A percentile compares a stretch with the other conserved stretches of the same genome.
Evolutionary conservation across 2,888 invertebrate genomes (phyloP).

Genomic region (Tipula confusa): DNA sequence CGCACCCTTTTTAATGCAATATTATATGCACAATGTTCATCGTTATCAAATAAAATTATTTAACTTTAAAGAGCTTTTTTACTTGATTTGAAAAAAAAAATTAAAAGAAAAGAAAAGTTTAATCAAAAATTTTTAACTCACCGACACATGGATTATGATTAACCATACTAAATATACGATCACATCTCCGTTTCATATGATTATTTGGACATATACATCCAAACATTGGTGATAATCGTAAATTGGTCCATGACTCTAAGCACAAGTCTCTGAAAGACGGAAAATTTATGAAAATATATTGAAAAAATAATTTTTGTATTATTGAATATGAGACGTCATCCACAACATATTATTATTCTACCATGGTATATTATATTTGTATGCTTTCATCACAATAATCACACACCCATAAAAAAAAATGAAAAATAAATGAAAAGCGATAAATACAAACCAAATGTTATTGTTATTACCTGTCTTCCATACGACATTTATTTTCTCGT

Average conservation of each 20-base stretch:
- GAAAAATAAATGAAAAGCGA: background rate
- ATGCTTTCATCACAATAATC: background rate
- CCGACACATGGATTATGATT: slow-evolving; percentile 93
- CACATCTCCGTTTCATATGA: slow-evolving; percentile 81
- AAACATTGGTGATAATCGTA: slow-evolving; percentile 83
- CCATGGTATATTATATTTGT: too few relatives aligned
- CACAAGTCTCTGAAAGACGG: slow-evolving; percentile 66
- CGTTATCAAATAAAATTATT: background rate
- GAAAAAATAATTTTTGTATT: background rate
- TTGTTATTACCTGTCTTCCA: slow-evolving; percentile 72
- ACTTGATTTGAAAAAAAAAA: too few relatives aligned
- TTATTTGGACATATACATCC: slow-evolving; percentile 91
- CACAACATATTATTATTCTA: too few relatives aligned
- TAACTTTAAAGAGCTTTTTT: slow-evolving; percentile 9
- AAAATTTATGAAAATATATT: background rate
- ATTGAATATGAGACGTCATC: background rate
- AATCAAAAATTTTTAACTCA: slow-evolving; percentile 60
- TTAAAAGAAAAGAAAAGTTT: too few relatives aligned
- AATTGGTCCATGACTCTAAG: slow-evolving; percentile 81
- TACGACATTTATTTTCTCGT: slow-evolving; percentile 79
- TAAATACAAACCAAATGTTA: background rate
- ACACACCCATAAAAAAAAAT: too few relatives aligned
- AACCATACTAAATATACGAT: slow-evolving; percentile 80
- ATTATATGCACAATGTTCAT: background rate
- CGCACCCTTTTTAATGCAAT: background rate